Percentiles rank a stretch among this genome's conserved stretches.
These are phyloP conservation scores for Cichlasoma orientale DNA, from an alignment of 2,797 vertebrate species.

Conservation along the genomic window DNA sequence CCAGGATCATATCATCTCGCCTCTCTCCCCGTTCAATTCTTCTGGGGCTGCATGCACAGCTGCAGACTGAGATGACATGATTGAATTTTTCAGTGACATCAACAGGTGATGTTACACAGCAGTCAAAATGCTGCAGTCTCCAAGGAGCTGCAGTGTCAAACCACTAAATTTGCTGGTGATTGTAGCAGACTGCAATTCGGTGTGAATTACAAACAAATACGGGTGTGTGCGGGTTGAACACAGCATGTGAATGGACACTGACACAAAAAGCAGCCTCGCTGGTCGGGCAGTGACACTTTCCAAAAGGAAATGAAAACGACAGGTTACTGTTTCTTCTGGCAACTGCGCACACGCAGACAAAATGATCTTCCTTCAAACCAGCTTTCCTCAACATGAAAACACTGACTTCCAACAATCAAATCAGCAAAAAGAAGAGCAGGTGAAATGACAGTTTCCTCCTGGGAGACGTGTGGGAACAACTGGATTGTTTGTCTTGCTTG, in stretches of 20 bases:
- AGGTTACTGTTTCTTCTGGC: constrained; percentile 11
- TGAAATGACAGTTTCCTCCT: constrained; percentile 22
- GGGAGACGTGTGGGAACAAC: constrained; percentile 12
- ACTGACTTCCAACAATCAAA: constrained; percentile 19
- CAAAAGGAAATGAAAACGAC: constrained; percentile 24
- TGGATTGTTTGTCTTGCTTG: constrained; percentile 50
- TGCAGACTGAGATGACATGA: constrained; percentile 18
- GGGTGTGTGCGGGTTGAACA: background rate
- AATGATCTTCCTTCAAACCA: background rate
- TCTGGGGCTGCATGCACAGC: constrained; percentile 7
- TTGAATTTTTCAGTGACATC: constrained; percentile 59
- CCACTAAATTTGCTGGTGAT: constrained; percentile 24
- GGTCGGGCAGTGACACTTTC: constrained; percentile 2
- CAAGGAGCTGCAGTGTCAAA: constrained; percentile 47
- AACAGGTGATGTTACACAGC: constrained; percentile 70
- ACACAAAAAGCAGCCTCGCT: constrained; percentile 23
- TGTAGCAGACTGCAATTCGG: constrained; percentile 31
- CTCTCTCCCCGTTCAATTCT: constrained; percentile 14
- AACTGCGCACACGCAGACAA: background rate
- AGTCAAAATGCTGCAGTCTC: constrained; percentile 68
- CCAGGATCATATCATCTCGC: constrained; percentile 39
- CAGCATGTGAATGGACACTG: constrained; percentile 19
- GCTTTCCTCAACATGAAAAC: constrained; percentile 12
- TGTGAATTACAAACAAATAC: constrained; percentile 5
- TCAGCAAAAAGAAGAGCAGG: constrained; percentile 14